These are phyloP conservation scores for Drosophila albomicans DNA, from an alignment of 1,140 invertebrate species.

Conservation along the genomic window DNA sequence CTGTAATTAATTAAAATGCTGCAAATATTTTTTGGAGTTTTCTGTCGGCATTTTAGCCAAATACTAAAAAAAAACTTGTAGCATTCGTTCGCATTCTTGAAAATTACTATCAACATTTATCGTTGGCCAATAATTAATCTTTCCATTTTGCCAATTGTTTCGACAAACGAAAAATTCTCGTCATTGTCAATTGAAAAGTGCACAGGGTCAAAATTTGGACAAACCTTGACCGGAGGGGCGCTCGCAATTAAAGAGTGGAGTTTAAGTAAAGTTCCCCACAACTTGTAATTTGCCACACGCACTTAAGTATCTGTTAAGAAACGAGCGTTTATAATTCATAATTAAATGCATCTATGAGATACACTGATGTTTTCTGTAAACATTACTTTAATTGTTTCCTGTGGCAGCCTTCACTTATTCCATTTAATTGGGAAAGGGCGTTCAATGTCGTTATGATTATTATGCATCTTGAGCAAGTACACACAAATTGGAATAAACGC, in stretches of 20 bases:
- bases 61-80: constrained; percentile 18
- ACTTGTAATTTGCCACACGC: constrained; percentile 48
- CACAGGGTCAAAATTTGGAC: constrained; percentile 27
- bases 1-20: constrained; percentile 70
- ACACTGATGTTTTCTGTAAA: constrained; percentile 3
- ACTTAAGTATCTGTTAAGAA: constrained; percentile 34
- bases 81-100: constrained; percentile 6
- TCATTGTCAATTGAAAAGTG: constrained; percentile 27
- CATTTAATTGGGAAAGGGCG: constrained; percentile 12
- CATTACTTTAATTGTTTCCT: constrained; percentile 55
- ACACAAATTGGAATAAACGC: neutral
- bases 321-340: constrained; percentile 32
- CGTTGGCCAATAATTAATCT: neutral
- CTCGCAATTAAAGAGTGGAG: constrained; percentile 24
- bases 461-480: constrained; percentile 1
- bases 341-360: constrained; percentile 31
- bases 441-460: constrained; percentile 9
- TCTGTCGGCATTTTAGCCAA: constrained; percentile 1
- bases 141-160: neutral
- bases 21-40: constrained; percentile 16
- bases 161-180: constrained; percentile 25
- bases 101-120: constrained; percentile 53
- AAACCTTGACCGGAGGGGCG: constrained; percentile 20
- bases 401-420: constrained; percentile 39
- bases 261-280: constrained; percentile 2